Base-by-base conservation (phyloP, 2,113 vertebrate genomes). In the Smithornis capensis region DNA sequence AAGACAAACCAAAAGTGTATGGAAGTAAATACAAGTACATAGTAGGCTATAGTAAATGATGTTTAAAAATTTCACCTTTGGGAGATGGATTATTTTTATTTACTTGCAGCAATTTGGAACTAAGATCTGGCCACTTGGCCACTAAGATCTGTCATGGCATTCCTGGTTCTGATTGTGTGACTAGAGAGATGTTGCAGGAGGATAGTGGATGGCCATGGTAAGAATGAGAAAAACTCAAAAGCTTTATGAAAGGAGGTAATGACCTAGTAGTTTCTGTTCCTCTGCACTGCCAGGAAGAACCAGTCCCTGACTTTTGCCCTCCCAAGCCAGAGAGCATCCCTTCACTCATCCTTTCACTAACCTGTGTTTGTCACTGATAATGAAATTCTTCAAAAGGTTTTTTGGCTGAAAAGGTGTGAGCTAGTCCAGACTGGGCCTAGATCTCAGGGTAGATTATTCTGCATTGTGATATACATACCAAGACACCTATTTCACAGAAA, bases 1-100 rank as follows among this genome's bases (percentile, higher is more conserved):
- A 85, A 90, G 44, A 59, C 18, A 82, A 22, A 14, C 57, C 68
- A 47, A 31, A 90, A 81, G 83, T 73, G 4, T 89, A 75, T 49
- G 38, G 57, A 94, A 73, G 79, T 44, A 95, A 89, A 81, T 86
- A 45, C 42, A 96, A 53, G 33, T 50, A 71, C 86, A 88, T 70
- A 87, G 70, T 55, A 92, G 62, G 37, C n/a, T 57, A 37, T 50
- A 52, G 50, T 55, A 92, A 28, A n/a, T 44, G 44, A 44, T 80
- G 14, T 44, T 70, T 38, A 70, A 77, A 78, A 83, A 37, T 8
- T 12, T 81, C 45, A 14, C 16, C 7, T 63, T 69, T 67, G n/a
- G 16, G 44, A 62, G 8, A 29, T 9, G 4, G 10, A 49, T 37
- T 37, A 18, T 69, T 94, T 92, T 42, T 35, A 7, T 47, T 71